A percentile compares a stretch with the other conserved stretches of the same genome.
These are phyloP conservation scores for Hypocryptadius cinnamomeus DNA, from an alignment of 2,113 vertebrate species.

Conservation along the genomic window DNA sequence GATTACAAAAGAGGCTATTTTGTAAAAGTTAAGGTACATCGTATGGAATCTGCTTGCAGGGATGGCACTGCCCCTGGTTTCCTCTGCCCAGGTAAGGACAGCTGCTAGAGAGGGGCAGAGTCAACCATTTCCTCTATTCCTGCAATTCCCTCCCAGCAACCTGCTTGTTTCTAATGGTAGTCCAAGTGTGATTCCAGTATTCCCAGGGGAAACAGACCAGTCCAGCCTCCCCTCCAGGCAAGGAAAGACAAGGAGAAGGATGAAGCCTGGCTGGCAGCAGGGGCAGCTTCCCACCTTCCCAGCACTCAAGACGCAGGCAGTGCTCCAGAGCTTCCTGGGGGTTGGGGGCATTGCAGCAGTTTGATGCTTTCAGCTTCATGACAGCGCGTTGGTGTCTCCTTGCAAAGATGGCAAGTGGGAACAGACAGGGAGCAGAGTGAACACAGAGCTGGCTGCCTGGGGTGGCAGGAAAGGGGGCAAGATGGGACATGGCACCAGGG, in stretches of 20 bases:
- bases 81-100: not conserved
- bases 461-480: not conserved
- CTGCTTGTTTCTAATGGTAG: not conserved
- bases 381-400: not conserved
- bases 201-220: not conserved
- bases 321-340: not conserved
- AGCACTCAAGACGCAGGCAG: not conserved
- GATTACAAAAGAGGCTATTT: fast-evolving
- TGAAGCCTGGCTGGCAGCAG: not conserved
- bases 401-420: not conserved
- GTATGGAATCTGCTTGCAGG: not conserved
- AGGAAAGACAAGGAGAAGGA: not conserved
- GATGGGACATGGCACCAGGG: not conserved
- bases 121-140: not conserved
- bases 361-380: not conserved
- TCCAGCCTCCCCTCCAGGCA: not conserved
- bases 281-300: not conserved
- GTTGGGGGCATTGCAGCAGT: fast-evolving
- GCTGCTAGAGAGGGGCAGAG: not conserved
- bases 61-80: not conserved
- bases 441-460: not conserved
- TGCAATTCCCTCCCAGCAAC: not conserved
- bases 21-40: not conserved
- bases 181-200: not conserved
- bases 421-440: not conserved